phyloP scores from a whole-genome alignment of 2,888 invertebrate genomes.

The Rotaria magnacalcarata region DNA sequence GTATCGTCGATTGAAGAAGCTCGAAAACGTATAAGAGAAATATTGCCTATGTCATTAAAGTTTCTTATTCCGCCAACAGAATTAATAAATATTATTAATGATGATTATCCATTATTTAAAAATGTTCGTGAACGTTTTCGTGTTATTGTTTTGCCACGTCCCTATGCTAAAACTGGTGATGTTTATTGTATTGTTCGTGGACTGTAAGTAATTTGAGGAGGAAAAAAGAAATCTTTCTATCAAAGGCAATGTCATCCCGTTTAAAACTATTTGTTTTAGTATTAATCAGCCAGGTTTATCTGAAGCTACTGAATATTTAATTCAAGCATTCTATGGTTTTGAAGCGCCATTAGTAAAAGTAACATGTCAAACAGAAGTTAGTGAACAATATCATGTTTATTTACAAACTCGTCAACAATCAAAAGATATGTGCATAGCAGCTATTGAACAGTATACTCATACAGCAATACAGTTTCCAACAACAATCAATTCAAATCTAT shows the following conservation, averaged over 20 bases:
- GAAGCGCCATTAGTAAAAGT: not conserved
- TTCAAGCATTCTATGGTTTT: conserved; percentile 28
- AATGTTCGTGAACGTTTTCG: conserved; percentile 4
- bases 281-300: conserved; percentile 23
- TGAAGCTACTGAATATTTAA: conserved; percentile 34
- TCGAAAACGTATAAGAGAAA: conserved; percentile 21
- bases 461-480: conserved; percentile 9
- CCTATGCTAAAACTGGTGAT: conserved; percentile 27
- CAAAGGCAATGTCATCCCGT: too few relatives aligned
- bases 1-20: conserved; percentile 2
- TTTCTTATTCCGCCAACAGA: conserved; percentile 21
- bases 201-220: not conserved
- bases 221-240: too few relatives aligned
- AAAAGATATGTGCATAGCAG: conserved; percentile 8
- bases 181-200: conserved; percentile 35
- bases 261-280: not conserved
- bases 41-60: conserved; percentile 27
- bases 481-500: not conserved
- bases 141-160: conserved; percentile 1
- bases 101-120: conserved; percentile 36
- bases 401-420: conserved; percentile 35
- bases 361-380: conserved; percentile 33
- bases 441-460: conserved; percentile 9
- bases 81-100: conserved; percentile 23
- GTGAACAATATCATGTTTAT: conserved; percentile 36